Conservation (phyloP, 2,113 vertebrate genomes). For the Struthidea cinerea region DNA sequence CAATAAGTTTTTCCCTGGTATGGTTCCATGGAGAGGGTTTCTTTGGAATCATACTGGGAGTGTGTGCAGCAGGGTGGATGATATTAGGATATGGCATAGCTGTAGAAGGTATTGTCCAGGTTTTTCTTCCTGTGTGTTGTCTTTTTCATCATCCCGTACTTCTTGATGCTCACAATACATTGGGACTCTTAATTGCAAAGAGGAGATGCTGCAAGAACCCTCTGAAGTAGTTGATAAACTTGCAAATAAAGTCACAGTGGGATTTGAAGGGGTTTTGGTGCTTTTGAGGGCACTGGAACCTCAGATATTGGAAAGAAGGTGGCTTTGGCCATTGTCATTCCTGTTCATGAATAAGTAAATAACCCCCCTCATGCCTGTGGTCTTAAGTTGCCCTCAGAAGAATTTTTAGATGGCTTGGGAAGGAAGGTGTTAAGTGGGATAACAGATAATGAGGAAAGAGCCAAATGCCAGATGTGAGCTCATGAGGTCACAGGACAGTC, state of each 20-base stretch:
- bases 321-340: not conserved
- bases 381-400: not conserved
- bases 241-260: not conserved
- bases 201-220: not conserved
- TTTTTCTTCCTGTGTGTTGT: not conserved
- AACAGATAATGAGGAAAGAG: not conserved
- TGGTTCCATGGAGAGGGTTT: not conserved
- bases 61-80: not conserved
- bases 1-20: not conserved
- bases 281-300: not conserved
- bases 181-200: not conserved
- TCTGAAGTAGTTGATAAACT: not conserved
- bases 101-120: not conserved
- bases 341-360: not conserved
- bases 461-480: not conserved
- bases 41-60: not conserved
- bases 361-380: fast-evolving
- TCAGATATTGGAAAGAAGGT: not conserved
- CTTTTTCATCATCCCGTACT: not conserved
- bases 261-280: not conserved
- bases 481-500: not conserved
- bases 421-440: not conserved
- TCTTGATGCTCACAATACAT: not conserved
- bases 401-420: not conserved
- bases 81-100: not conserved